Percentiles rank a stretch among this genome's conserved stretches.
Conservation (phyloP, 2,113 vertebrate species). For the Canis aureus region DNA sequence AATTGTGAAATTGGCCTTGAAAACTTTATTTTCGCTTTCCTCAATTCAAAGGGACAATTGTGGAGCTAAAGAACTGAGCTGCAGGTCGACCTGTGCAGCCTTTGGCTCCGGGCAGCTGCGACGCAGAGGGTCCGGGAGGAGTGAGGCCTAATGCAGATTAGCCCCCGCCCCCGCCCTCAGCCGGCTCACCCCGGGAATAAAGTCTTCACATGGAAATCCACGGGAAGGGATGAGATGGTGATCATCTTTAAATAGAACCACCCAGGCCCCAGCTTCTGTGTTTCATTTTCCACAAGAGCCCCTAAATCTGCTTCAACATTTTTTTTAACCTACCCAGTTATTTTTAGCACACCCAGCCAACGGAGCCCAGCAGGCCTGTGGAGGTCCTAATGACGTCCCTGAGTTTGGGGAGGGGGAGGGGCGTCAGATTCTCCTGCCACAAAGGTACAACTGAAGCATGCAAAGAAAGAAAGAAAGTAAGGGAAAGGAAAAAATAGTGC, state of each 20-base stretch:
- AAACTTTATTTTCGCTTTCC: slow-evolving; percentile 63
- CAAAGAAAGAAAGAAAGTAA: not conserved
- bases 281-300: slow-evolving; percentile 72
- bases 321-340: slow-evolving; percentile 65
- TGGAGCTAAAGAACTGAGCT: not conserved
- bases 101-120: not conserved
- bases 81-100: accelerated
- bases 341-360: slow-evolving; percentile 73
- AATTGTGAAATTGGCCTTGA: slow-evolving; percentile 69
- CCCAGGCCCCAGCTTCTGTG: slow-evolving; percentile 69
- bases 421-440: not conserved
- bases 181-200: not conserved
- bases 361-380: not conserved
- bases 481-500: not conserved
- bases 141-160: accelerated
- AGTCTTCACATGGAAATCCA: slow-evolving; percentile 3
- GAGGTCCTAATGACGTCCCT: not conserved
- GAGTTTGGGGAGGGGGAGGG: not conserved
- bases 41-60: not conserved
- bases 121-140: not conserved
- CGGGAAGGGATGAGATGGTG: not conserved
- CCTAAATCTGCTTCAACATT: slow-evolving; percentile 67
- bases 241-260: slow-evolving; percentile 77
- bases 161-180: not conserved
- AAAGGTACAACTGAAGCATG: not conserved